phyloP scores from a whole-genome alignment of 2,888 invertebrate species.

The Linnaemya vulpina region DNA sequence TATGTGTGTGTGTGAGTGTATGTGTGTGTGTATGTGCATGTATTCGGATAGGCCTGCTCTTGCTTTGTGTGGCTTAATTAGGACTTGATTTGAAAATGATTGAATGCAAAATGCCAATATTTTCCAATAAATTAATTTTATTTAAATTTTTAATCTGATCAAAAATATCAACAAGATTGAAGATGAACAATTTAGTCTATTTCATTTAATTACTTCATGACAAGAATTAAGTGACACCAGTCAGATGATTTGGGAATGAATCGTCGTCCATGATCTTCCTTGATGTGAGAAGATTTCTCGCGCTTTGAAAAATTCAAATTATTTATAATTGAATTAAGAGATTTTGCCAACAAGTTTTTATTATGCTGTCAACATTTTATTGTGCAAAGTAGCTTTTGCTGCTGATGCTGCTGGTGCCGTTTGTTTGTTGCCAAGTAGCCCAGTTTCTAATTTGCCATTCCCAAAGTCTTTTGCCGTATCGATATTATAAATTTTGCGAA shows the following conservation, averaged over 20 bases:
- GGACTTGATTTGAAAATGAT: background rate
- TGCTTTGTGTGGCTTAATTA: background rate
- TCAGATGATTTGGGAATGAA: too few relatives aligned
- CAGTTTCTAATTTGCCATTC: background rate
- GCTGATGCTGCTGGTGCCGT: slow-evolving; percentile 1
- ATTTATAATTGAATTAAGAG: background rate
- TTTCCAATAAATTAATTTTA: too few relatives aligned
- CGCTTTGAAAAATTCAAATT: background rate
- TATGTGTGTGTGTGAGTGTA: background rate
- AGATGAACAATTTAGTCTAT: background rate
- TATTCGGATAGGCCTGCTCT: background rate
- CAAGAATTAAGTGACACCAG: too few relatives aligned
- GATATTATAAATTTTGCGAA: background rate
- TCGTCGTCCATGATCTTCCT: too few relatives aligned
- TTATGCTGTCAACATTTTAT: slow-evolving; percentile 33
- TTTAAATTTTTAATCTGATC: too few relatives aligned
- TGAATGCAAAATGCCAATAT: background rate
- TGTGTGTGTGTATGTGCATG: background rate
- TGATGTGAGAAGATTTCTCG: too few relatives aligned
- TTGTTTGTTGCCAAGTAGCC: slow-evolving; percentile 55
- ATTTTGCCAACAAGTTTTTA: slow-evolving; percentile 17
- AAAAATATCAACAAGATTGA: too few relatives aligned
- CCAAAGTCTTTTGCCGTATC: background rate
- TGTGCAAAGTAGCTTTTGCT: slow-evolving; percentile 19
- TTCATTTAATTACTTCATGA: too few relatives aligned